Conservation (phyloP, 2,888 invertebrate genomes). For the Eretmocerus hayati region DNA sequence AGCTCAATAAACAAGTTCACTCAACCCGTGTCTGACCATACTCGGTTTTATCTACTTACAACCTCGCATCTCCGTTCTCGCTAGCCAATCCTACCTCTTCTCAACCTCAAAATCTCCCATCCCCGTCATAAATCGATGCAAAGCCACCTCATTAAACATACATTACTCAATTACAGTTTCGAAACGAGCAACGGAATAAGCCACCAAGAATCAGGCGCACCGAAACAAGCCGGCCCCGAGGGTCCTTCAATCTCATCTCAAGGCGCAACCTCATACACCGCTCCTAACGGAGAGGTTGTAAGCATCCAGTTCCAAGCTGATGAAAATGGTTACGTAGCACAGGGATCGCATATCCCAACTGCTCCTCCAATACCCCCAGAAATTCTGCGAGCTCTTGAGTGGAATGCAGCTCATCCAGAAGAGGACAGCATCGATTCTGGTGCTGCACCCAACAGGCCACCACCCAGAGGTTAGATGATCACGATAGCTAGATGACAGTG, state of each 20-base stretch:
- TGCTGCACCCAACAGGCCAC: slow-evolving; percentile 27
- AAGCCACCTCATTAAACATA: no score
- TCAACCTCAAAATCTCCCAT: no score
- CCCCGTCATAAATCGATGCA: no score
- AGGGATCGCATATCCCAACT: slow-evolving; percentile 46
- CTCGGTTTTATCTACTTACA: no score
- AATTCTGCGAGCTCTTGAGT: slow-evolving; percentile 45
- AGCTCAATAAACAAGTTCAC: no score
- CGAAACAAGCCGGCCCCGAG: slow-evolving; percentile 43
- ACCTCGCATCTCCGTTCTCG: no score
- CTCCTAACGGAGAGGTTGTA: slow-evolving; percentile 46
- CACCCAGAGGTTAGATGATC: slow-evolving; percentile 36
- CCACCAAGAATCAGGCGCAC: slow-evolving; percentile 46
- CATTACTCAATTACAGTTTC: slow-evolving; percentile 34
- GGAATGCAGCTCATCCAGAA: slow-evolving; percentile 47
- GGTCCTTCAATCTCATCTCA: slow-evolving; percentile 44
- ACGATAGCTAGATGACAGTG: no score
- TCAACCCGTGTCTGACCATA: no score
- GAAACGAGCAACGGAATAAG: slow-evolving; percentile 49
- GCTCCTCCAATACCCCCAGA: slow-evolving; percentile 47
- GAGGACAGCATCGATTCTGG: slow-evolving; percentile 38
- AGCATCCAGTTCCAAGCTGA: slow-evolving; percentile 45
- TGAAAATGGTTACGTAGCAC: slow-evolving; percentile 45
- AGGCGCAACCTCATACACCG: slow-evolving; percentile 45
- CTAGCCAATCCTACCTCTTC: no score